phyloP scores from a whole-genome alignment of 2,888 invertebrate genomes.

The Desoria tigrina region DNA sequence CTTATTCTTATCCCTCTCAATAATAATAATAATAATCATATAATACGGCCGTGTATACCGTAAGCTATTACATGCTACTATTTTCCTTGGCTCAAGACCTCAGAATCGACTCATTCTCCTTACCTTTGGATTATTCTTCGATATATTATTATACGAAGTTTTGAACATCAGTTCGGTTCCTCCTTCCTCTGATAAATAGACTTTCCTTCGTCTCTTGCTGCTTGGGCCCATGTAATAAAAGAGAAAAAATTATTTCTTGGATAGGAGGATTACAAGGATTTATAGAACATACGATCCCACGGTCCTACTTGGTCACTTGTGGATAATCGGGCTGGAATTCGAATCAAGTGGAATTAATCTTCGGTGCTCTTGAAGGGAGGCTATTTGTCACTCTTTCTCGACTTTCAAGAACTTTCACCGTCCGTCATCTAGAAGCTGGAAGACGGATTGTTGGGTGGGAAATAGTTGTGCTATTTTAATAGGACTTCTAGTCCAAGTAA shows the following conservation, averaged over 20 bases:
- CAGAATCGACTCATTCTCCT: neutral
- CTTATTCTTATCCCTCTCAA: conserved; percentile 10
- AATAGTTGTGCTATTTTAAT: too few species aligned
- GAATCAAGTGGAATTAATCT: conserved; percentile 8
- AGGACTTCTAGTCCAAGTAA: too few species aligned
- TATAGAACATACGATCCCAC: neutral
- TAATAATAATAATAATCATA: conserved; percentile 12
- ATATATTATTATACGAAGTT: too few species aligned
- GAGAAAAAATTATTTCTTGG: too few species aligned
- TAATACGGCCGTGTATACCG: neutral
- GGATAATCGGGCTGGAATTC: conserved; percentile 6
- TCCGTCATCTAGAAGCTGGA: neutral
- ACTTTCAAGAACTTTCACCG: neutral
- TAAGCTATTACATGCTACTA: neutral
- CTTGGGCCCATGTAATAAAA: too few species aligned
- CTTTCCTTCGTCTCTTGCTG: conserved; percentile 6
- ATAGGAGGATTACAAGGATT: too few species aligned
- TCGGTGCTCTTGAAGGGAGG: neutral
- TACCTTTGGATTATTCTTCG: neutral
- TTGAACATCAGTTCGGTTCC: too few species aligned
- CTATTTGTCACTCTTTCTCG: too few species aligned
- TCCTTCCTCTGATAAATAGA: neutral
- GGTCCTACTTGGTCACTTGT: neutral
- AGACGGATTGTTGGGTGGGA: neutral
- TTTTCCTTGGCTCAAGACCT: neutral